Base-by-base conservation (phyloP, 2,888 invertebrate genomes). In the Alentia gelatinosa region DNA sequence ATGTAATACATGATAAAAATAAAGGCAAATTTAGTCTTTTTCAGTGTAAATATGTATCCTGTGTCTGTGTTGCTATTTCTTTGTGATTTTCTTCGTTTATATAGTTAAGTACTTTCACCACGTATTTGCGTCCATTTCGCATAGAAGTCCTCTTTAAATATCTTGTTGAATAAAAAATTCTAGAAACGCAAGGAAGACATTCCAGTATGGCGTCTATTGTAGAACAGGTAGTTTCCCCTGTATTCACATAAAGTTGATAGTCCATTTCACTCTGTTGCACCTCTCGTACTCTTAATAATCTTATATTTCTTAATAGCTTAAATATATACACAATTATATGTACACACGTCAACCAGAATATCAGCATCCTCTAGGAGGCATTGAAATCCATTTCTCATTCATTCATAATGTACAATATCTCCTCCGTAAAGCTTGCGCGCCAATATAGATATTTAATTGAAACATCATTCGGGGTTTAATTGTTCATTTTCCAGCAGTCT, bases 271-370 rank as follows among this genome's bases (percentile, higher is more conserved):
- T 39, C 83, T 83, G 39, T 39, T 23, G 39, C 83, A 33, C 26
- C 30, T 86, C 86, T 47, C 47, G 47, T 86, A 26, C 47, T 47
- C 35, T 26, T 86, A 42, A 86, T 50, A 86, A 86, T 26, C 35
- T 74, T 74, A 42, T 75, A 83, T 86, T 86, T 86, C 86, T 86
- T 86, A 79, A 86, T 86, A 86, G 86, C 50, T 86, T 86, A 86
- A 86, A 86, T 86, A 86, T 86, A 86, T 86, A 86, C 86, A 86
- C 47, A 50, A 86, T 86, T 86, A 86, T 86, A 86, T 79, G 35
- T 86, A 86, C 86, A 86, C 47, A 47, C 86, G n/a, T 30, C 42
- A 86, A 86, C 86, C 86, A 37, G 79, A 37, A 23, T 79, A 23
- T 12, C 30, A 79, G 84, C 86, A 86, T 47, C 86, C 86, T 86